Evolutionary conservation across 2,113 vertebrate genomes (phyloP), one percentile per base, ranked within the genome.

Genomic region (Lonchura striata): DNA sequence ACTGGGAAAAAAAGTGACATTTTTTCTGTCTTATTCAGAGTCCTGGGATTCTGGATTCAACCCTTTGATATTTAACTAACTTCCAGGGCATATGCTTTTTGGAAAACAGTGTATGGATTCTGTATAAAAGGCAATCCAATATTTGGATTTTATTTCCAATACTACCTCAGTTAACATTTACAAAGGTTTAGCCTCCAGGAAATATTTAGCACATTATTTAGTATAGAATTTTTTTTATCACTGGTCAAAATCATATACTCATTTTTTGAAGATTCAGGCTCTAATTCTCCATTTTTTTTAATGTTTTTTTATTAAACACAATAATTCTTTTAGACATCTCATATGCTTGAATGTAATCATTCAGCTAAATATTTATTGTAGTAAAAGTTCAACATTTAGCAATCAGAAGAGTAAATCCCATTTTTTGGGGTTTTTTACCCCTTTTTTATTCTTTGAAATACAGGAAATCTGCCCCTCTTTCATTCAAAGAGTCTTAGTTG

Each of bases 1-100:
- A 54, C 42, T 72, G 27, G 25, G 60, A 56, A 86, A 79, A 89
- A 90, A 82, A 84, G 27, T 27, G 7, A 27, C 46, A 13, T 76
- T 88, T 79, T 44, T 88, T 54, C 37, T 64, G 4, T 50, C 69
- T 60, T 65, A n/a, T 59, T 85, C 66, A 53, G 7, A 77, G 56
- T 72, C 22, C 35, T 47, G 74, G n/a, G 19, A 91, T 83, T 94
- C 66, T 59, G 81, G 92, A 89, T 69, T 90, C 46, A 85, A 42
- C 23, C 4, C 69, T 85, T 42, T 93, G 61, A 82, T 93, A 94
- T 80, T 78, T 96, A 95, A 65, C 39, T 79, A 66, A 59, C 75
- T 91, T 91, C 14, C 44, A 88, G 24, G 54, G 41, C 23, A 53
- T 13, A 25, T 23, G 24, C 18, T 63, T 53, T 49, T 68, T 91